Base-by-base conservation (phyloP, 1,140 invertebrate genomes). In the Heliconius melpomene region DNA sequence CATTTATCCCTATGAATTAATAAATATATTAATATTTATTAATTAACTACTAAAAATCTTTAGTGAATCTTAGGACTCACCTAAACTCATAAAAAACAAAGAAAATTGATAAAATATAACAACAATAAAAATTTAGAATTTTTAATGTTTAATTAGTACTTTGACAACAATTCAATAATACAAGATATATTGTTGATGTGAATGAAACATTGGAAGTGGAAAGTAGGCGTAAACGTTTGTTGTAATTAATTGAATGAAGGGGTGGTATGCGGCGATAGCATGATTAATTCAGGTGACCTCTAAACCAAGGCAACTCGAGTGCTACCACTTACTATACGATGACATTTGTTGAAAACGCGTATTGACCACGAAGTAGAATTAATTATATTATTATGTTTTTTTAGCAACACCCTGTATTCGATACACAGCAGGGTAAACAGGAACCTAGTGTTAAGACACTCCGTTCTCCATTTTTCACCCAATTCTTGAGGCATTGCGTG, bases 171-270 rank as follows among this genome's bases (percentile, higher is more conserved):
- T 75, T 75, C 72, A 72, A 78, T 81, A 72, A 78, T 80, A 60
- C 74, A 77, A 70, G 74, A 79, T 74, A 77, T 71, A 76, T 70
- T 75, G 66, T 79, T 72, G 73, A 79, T 54, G 74, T 82, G 72
- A 83, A 82, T 77, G 75, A 79, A 81, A 82, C 77, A 82, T 72
- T 74, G 57, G 79, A 82, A 57, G 74, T 46, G 74, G 75, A 78
- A 79, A 83, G 77, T 57, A 75, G 81, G 82, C 73, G 79, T 79
- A 83, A 83, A 80, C 66, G 79, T 80, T 83, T 36, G 74, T 72
- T 72, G 82, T 84, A 79, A 84, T 80, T 85, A 84, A 87, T 87
- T 87, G 82, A 84, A 87, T 82, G 84, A 85, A 83, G 29, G 78
- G 78, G 83, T 79, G 73, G 78, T 76, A 79, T 81, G 38, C 74